Conservation (phyloP, 2,113 vertebrate species). For the Vulpes ferrilata region DNA sequence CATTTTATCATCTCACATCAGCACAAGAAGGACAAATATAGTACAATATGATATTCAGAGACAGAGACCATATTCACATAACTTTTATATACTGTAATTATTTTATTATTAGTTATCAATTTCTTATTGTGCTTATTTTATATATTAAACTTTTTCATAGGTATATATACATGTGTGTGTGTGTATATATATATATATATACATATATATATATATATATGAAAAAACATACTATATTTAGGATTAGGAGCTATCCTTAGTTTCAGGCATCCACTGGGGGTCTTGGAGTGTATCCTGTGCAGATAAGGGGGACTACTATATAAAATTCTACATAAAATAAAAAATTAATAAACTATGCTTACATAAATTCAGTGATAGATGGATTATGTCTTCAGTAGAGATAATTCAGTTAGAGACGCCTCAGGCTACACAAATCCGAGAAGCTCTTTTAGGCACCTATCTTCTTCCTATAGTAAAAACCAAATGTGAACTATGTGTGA, state of each 20-base stretch:
- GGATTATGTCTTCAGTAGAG: neutral
- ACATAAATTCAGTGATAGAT: neutral
- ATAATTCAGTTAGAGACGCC: neutral
- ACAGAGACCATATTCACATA: neutral
- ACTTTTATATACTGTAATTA: neutral
- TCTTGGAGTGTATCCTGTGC: neutral
- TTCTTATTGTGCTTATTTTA: neutral
- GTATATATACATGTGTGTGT: neutral
- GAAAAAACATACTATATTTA: neutral
- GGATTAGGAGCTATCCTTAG: neutral
- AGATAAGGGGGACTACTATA: neutral
- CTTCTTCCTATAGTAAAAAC: neutral
- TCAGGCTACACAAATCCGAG: neutral
- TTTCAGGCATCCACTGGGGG: neutral
- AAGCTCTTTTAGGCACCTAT: neutral
- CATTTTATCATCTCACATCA: neutral
- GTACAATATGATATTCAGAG: neutral
- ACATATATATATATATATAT: neutral
- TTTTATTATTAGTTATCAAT: neutral
- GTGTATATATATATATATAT: neutral
- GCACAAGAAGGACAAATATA: neutral
- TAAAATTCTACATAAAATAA: neutral
- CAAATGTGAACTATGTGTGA: neutral
- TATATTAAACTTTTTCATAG: neutral
- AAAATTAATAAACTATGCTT: slow-evolving; percentile 13